Percentiles rank a stretch among this genome's conserved stretches.
Conservation (phyloP, 2,888 invertebrate species). For the Cryptops parisi region DNA sequence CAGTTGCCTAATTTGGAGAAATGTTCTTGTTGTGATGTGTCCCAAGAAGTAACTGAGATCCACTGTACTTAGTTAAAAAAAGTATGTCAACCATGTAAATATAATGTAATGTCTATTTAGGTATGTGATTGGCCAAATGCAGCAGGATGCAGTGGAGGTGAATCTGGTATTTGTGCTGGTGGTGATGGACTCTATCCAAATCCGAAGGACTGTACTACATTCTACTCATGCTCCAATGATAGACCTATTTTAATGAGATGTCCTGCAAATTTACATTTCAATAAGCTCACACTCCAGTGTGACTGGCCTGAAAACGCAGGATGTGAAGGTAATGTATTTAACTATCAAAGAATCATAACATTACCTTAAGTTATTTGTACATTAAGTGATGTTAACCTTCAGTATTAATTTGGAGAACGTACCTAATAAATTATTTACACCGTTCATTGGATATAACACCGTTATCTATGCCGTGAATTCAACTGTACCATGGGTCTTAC, state of each 20-base stretch:
- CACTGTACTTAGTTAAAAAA: too few relatives aligned
- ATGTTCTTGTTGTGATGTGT: too few relatives aligned
- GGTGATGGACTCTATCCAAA: slow-evolving; percentile 2
- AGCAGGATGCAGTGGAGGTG: slow-evolving; percentile 14
- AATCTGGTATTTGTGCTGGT: neutral
- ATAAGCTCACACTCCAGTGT: neutral
- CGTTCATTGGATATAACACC: too few relatives aligned
- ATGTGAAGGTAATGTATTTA: too few relatives aligned
- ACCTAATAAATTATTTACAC: too few relatives aligned
- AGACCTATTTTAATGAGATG: neutral
- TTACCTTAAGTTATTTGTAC: too few relatives aligned
- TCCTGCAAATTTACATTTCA: slow-evolving; percentile 8
- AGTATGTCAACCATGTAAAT: neutral
- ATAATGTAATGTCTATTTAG: neutral
- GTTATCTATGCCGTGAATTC: too few relatives aligned
- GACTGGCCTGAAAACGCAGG: slow-evolving; percentile 4
- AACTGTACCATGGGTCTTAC: neutral
- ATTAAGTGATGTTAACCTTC: too few relatives aligned
- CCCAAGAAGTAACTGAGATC: too few relatives aligned
- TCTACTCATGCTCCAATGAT: neutral
- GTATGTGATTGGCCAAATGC: slow-evolving; percentile 16
- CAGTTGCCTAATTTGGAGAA: too few relatives aligned
- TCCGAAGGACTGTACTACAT: slow-evolving; percentile 2
- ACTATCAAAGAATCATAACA: too few relatives aligned
- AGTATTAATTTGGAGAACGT: too few relatives aligned